These are phyloP conservation scores for Hydrozoanthus tunicans DNA, from an alignment of 64 coral and sea anemone species.

Conservation along the genomic window DNA sequence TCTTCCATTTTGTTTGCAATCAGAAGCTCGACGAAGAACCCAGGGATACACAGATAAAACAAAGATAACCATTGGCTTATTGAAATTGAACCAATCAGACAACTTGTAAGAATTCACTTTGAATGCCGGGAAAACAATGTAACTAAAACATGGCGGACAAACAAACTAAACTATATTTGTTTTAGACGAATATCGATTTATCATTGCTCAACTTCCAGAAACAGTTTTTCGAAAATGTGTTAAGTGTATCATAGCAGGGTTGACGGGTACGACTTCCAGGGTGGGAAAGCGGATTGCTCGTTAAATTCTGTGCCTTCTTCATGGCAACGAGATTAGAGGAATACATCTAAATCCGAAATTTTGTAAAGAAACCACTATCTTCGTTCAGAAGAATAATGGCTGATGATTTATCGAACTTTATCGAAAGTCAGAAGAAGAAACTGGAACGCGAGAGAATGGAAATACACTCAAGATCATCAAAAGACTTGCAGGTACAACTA, in stretches of 20 bases:
- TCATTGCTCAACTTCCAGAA: neutral
- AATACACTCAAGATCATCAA: conserved; percentile 44
- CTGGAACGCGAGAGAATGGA: conserved; percentile 76
- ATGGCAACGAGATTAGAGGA: neutral
- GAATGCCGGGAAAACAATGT: conserved; percentile 32
- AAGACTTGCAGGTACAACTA: conserved; percentile 38
- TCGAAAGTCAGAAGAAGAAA: conserved; percentile 83
- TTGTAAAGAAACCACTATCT: neutral
- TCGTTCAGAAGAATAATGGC: conserved; percentile 58
- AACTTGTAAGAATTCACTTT: neutral
- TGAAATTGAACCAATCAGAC: conserved; percentile 22
- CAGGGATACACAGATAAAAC: neutral
- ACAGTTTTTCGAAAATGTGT: neutral
- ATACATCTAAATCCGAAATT: neutral
- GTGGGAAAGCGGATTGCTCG: neutral
- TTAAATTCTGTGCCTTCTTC: neutral
- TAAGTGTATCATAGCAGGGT: neutral
- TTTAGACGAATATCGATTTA: conserved; percentile 8
- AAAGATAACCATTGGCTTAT: conserved; percentile 15
- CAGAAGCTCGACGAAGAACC: neutral
- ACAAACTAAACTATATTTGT: conserved; percentile 15
- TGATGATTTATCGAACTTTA: conserved; percentile 88
- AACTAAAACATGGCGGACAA: conserved; percentile 61
- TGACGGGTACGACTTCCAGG: neutral
- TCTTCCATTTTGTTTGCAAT: neutral